A percentile compares a stretch with the other conserved stretches of the same genome.
Conservation (phyloP, 2,888 invertebrate species). For the Acronicta aceris region DNA sequence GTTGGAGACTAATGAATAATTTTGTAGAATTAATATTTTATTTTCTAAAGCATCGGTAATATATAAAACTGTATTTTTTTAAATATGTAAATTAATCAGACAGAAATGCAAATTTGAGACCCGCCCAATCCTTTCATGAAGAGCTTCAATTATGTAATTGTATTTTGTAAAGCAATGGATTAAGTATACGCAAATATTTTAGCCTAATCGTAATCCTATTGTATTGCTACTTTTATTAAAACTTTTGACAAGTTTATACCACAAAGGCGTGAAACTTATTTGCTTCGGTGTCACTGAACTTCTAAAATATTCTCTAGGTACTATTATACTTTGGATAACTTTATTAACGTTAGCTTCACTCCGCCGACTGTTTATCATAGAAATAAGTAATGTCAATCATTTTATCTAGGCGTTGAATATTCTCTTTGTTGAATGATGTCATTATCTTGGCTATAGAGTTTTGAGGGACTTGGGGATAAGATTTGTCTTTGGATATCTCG, state of each 20-base stretch:
- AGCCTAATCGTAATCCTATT: conserved; percentile 19
- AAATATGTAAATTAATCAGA: too few species aligned
- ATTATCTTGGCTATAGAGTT: conserved; percentile 21
- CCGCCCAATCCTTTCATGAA: too few species aligned
- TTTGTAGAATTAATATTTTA: too few species aligned
- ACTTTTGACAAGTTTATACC: neutral
- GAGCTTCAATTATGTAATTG: too few species aligned
- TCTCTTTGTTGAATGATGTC: conserved; percentile 3
- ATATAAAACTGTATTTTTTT: too few species aligned
- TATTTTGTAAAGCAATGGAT: too few species aligned
- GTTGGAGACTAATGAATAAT: too few species aligned
- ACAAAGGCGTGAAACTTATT: conserved; percentile 53
- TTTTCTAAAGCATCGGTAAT: too few species aligned
- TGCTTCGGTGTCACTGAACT: conserved; percentile 34
- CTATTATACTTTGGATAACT: conserved; percentile 57
- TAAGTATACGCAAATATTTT: neutral
- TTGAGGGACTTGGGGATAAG: conserved; percentile 9
- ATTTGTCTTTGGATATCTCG: neutral
- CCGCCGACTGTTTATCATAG: conserved; percentile 66
- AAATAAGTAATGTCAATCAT: conserved; percentile 67
- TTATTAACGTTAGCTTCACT: conserved; percentile 61
- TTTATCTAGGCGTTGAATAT: conserved; percentile 33
- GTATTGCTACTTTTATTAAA: neutral
- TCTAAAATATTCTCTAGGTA: conserved; percentile 54
- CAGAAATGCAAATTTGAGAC: too few species aligned